Evolutionary conservation across 1,140 invertebrate genomes (phyloP).

Genomic region (Alviniconcha marisindica): DNA sequence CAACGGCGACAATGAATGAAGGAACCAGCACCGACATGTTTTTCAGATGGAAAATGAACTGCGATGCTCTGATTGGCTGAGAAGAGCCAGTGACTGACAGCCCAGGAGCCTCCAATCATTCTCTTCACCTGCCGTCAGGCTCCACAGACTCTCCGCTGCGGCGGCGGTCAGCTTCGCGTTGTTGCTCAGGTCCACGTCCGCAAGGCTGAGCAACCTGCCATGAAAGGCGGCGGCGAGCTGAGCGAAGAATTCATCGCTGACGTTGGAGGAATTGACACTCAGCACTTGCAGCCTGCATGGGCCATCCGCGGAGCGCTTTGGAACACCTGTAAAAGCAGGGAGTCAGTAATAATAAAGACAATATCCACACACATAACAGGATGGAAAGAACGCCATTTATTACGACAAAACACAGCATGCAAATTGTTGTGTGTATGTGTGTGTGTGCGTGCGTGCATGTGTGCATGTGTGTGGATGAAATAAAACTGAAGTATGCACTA

Average conservation of each 20-base stretch:
- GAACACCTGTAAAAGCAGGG: too few species aligned
- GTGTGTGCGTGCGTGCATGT: too few species aligned
- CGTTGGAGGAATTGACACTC: slow-evolving; percentile 52
- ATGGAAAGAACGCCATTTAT: too few species aligned
- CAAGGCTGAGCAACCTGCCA: slow-evolving; percentile 55
- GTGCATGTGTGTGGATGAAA: too few species aligned
- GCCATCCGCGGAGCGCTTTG: neutral
- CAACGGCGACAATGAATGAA: too few species aligned
- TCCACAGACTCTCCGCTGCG: slow-evolving; percentile 49
- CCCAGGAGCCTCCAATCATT: neutral
- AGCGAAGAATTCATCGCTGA: slow-evolving; percentile 54
- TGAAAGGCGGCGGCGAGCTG: slow-evolving; percentile 45
- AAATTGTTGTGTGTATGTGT: too few species aligned
- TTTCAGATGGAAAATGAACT: neutral
- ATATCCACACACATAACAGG: too few species aligned
- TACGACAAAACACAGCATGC: too few species aligned
- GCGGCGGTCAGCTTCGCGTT: slow-evolving; percentile 54
- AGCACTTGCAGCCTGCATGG: slow-evolving; percentile 49
- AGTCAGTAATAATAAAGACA: too few species aligned
- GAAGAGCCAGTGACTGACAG: neutral
- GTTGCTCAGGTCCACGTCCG: slow-evolving; percentile 58
- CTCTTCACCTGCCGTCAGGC: slow-evolving; percentile 54
- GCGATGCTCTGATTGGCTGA: too few species aligned
- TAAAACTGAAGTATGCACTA: too few species aligned
- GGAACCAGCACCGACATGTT: too few species aligned